Conservation (phyloP, 1,140 invertebrate species). For the Brevipalpus yothersi region DNA sequence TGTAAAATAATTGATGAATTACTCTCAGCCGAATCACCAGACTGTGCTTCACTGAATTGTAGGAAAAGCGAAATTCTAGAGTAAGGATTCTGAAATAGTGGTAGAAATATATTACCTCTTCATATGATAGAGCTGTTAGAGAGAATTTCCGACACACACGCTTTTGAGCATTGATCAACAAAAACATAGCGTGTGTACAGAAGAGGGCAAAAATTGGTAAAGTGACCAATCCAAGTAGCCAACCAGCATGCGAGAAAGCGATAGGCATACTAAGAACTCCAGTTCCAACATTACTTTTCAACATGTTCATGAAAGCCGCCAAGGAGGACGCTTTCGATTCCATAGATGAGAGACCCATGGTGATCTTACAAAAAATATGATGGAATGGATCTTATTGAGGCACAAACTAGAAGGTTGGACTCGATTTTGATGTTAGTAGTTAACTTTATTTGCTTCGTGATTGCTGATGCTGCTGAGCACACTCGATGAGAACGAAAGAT, state of each 20-base stretch:
- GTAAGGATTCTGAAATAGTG: not conserved
- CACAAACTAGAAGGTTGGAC: no score
- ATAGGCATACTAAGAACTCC: slow-evolving; percentile 74
- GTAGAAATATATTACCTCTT: slow-evolving; percentile 30
- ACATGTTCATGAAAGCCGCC: slow-evolving; percentile 39
- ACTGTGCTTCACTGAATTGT: no score
- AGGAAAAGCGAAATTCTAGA: not conserved
- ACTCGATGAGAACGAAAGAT: no score
- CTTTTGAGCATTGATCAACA: slow-evolving; percentile 33
- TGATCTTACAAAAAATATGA: no score
- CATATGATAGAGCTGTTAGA: slow-evolving; percentile 31
- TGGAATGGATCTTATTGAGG: no score
- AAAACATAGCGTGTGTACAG: slow-evolving; percentile 66
- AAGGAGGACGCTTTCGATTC: not conserved
- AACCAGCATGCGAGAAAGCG: slow-evolving; percentile 50
- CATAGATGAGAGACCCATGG: no score
- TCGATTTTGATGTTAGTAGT: no score
- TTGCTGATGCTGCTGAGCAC: no score
- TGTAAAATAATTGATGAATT: not conserved
- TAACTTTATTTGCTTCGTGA: no score
- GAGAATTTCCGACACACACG: not conserved
- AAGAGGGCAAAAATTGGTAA: slow-evolving; percentile 44
- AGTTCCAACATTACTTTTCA: slow-evolving; percentile 65
- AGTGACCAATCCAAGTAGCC: slow-evolving; percentile 39
- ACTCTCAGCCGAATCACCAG: no score